Conservation (phyloP, 2,113 vertebrate genomes). For the Bostrychus sinensis region DNA sequence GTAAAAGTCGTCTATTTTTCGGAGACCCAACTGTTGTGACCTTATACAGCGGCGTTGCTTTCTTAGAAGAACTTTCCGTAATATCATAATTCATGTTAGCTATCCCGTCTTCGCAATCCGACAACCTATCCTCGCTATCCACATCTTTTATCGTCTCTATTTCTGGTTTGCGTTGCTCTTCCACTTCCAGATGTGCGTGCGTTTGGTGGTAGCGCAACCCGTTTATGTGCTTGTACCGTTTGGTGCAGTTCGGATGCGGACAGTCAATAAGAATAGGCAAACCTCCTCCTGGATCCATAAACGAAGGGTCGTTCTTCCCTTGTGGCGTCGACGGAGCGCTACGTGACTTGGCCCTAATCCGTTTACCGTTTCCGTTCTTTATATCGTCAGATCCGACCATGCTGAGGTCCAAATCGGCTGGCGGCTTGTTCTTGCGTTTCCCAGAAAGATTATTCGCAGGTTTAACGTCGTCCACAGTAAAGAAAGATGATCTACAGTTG, state of each 20-base stretch:
- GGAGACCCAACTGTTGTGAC: conserved; percentile 86
- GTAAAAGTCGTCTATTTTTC: conserved; percentile 87
- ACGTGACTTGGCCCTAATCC: conserved; percentile 92
- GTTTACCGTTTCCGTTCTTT: conserved; percentile 91
- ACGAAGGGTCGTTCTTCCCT: conserved; percentile 88
- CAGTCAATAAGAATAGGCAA: conserved; percentile 97
- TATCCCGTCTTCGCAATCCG: conserved; percentile 92
- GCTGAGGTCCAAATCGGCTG: conserved; percentile 92
- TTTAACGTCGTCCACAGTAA: conserved; percentile 91
- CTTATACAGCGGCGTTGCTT: conserved; percentile 84
- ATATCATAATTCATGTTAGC: conserved; percentile 88
- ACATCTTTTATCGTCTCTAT: conserved; percentile 82
- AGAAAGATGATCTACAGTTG: conserved; percentile 89
- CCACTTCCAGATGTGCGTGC: conserved; percentile 93
- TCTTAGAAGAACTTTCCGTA: conserved; percentile 85
- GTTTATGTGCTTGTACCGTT: conserved; percentile 99
- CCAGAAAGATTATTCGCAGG: conserved; percentile 79
- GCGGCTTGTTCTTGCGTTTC: conserved; percentile 93
- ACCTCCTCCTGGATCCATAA: conserved; percentile 89
- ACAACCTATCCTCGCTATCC: conserved; percentile 92
- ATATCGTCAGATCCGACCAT: conserved; percentile 85
- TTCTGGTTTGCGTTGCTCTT: conserved; percentile 88
- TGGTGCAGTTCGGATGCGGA: conserved; percentile 98
- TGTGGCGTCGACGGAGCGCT: conserved; percentile 95
- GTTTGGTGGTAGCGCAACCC: conserved; percentile 97